Conservation (phyloP, 2,888 invertebrate genomes). For the Cephus spinipes region DNA sequence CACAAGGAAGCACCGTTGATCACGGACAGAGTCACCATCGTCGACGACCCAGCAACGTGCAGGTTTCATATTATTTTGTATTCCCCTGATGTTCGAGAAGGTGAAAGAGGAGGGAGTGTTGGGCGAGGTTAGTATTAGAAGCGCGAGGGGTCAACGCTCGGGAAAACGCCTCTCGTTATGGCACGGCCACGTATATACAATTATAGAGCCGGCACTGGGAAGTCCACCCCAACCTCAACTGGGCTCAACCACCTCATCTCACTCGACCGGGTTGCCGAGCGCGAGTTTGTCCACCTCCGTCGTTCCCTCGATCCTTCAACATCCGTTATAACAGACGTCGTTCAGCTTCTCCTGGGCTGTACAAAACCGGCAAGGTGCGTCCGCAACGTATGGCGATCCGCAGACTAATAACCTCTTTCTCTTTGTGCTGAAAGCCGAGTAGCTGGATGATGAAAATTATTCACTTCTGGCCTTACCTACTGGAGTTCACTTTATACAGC, state of each 20-base stretch:
- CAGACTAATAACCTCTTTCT: neutral
- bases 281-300: neutral
- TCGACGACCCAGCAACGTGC: neutral
- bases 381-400: neutral
- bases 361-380: neutral
- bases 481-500: neutral
- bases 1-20: neutral
- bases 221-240: slow-evolving; percentile 24
- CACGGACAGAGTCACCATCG: neutral
- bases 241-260: slow-evolving; percentile 12
- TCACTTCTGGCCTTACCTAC: slow-evolving; percentile 1
- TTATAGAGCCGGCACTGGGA: slow-evolving; percentile 48
- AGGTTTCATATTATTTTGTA: slow-evolving; percentile 40
- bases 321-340: neutral
- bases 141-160: slow-evolving; percentile 61
- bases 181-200: slow-evolving; percentile 47
- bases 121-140: slow-evolving; percentile 60
- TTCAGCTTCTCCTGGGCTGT: neutral
- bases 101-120: slow-evolving; percentile 39
- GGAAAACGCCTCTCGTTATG: slow-evolving; percentile 54
- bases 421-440: neutral
- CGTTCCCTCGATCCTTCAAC: neutral
- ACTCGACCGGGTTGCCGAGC: slow-evolving; percentile 4
- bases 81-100: slow-evolving; percentile 28
- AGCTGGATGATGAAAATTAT: neutral